phyloP scores from a whole-genome alignment of 2,797 vertebrate species.

The Phataginus tetradactyla region DNA sequence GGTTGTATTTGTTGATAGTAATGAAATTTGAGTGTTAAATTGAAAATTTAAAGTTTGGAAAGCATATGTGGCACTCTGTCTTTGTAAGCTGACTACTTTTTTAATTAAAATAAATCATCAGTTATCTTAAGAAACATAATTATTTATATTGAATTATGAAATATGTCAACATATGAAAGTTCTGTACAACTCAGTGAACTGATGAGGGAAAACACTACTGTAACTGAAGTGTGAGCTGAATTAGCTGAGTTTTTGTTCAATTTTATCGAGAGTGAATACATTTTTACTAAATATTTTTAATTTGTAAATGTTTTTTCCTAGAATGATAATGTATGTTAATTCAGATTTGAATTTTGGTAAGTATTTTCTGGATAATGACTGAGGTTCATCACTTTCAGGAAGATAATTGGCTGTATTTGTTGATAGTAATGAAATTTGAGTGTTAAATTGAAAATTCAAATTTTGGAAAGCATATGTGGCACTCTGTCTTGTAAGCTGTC shows the following conservation, averaged over 20 bases:
- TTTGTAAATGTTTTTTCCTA: too few relatives aligned
- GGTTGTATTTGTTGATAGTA: background rate
- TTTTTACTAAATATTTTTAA: background rate
- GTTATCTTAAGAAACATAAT: background rate
- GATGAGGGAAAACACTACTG: background rate
- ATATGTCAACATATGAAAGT: background rate
- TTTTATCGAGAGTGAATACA: background rate
- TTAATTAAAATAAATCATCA: background rate
- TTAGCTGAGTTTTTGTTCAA: background rate
- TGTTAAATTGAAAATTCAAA: constrained; percentile 9
- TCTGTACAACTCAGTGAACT: background rate
- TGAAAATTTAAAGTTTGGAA: constrained; percentile 37
- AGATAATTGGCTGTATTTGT: background rate
- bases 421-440: background rate
- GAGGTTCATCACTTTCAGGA: background rate
- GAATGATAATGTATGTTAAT: background rate
- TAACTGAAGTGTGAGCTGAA: background rate
- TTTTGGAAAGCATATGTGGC: background rate
- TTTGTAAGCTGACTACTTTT: background rate
- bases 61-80: background rate
- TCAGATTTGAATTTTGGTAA: background rate
- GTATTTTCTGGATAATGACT: background rate
- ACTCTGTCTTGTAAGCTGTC: background rate
- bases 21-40: background rate
- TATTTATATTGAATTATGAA: background rate